Evolutionary conservation across 1,140 invertebrate species (phyloP).

Genomic region (Pararge aegeria): DNA sequence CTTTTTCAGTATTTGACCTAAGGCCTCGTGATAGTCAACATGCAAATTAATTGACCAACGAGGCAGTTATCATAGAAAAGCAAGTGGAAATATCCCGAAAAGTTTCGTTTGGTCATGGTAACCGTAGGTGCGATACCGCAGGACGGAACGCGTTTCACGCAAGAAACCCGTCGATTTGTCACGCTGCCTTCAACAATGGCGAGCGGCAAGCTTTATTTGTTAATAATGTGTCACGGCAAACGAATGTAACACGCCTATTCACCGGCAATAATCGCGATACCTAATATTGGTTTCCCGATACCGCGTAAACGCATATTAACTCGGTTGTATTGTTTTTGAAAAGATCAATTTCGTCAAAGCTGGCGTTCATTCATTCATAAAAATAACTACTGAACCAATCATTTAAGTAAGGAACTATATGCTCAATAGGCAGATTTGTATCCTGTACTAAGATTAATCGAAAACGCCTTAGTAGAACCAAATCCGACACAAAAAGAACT

Average conservation of each 20-base stretch:
- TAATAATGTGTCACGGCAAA: constrained; percentile 59
- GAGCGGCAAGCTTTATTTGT: constrained; percentile 64
- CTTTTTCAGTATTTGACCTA: too few species aligned
- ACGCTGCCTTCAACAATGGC: constrained; percentile 53
- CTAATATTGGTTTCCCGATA: constrained; percentile 33
- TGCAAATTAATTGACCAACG: too few species aligned
- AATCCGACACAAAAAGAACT: too few species aligned
- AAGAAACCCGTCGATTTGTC: constrained; percentile 54
- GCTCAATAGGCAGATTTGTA: too few species aligned
- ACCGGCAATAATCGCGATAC: constrained; percentile 41
- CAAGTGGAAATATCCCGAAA: not conserved
- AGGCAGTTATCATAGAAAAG: too few species aligned
- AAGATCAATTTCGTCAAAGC: not conserved
- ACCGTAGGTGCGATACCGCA: constrained; percentile 23
- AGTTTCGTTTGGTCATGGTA: not conserved
- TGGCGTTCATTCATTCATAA: not conserved
- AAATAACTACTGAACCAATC: not conserved
- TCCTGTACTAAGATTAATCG: too few species aligned
- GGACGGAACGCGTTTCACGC: constrained; percentile 47
- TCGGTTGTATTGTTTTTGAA: constrained; percentile 6
- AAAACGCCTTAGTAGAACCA: too few species aligned
- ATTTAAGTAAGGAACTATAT: too few species aligned
- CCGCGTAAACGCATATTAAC: constrained; percentile 12
- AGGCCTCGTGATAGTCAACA: too few species aligned
- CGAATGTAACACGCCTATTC: constrained; percentile 61